phyloP scores from a whole-genome alignment of 1,140 invertebrate species.

The Pseudomyrmex pallidus region DNA sequence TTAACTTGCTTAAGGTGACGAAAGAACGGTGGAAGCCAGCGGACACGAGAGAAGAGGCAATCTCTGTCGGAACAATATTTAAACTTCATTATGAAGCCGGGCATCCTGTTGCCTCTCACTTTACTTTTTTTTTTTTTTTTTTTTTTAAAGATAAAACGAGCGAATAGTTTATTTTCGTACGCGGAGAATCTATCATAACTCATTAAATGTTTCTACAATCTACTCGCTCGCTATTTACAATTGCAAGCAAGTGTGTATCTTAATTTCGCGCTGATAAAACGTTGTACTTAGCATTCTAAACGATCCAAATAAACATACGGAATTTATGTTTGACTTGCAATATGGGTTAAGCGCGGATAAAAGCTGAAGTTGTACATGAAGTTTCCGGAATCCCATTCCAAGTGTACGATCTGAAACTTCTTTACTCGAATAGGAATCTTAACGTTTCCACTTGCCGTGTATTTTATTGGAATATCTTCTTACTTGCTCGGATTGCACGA shows the following conservation, averaged over 20 bases:
- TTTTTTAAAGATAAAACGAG: constrained; percentile 36
- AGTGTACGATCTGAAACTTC: constrained; percentile 40
- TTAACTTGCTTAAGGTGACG: constrained; percentile 47
- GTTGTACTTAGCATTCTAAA: neutral
- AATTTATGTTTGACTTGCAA: constrained; percentile 21
- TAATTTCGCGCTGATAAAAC: constrained; percentile 8
- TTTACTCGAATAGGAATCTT: constrained; percentile 50
- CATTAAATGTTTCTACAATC: neutral
- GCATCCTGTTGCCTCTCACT: constrained; percentile 48
- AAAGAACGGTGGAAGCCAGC: constrained; percentile 54
- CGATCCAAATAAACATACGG: neutral
- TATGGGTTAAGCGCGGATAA: constrained; percentile 20
- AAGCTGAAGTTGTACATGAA: constrained; percentile 1
- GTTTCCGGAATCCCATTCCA: constrained; percentile 17
- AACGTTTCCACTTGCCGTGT: constrained; percentile 36
- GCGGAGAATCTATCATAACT: constrained; percentile 20
- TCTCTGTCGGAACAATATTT: constrained; percentile 69
- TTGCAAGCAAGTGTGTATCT: neutral
- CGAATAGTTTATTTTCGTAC: constrained; percentile 13
- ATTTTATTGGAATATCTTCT: constrained; percentile 52
- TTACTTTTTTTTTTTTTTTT: constrained; percentile 42
- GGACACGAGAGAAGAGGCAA: constrained; percentile 50
- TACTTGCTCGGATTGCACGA: constrained; percentile 41
- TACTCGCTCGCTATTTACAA: neutral
- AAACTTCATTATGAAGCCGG: constrained; percentile 67